Evolutionary conservation across 2,888 invertebrate genomes (phyloP).

Genomic region (Acleris cristana): DNA sequence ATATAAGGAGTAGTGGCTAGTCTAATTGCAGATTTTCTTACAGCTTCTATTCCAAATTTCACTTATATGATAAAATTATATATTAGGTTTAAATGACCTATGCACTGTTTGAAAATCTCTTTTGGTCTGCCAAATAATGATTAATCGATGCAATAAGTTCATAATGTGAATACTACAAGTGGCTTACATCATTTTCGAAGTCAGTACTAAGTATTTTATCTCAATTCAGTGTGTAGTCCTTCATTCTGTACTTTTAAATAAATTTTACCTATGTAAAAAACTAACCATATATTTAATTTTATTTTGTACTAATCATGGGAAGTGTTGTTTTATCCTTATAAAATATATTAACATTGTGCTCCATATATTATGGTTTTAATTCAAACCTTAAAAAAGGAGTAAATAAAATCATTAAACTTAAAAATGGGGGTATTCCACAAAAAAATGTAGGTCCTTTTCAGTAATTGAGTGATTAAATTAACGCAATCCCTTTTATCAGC

Average conservation of each 20-base stretch:
- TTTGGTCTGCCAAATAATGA: conserved; percentile 83
- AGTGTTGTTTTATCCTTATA: conserved; percentile 84
- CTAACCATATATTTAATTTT: conserved; percentile 84
- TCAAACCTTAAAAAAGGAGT: conserved; percentile 42
- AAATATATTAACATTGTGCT: conserved; percentile 85
- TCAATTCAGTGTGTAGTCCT: conserved; percentile 84
- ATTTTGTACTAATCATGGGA: conserved; percentile 85
- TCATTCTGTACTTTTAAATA: conserved; percentile 84
- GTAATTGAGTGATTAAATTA: no score
- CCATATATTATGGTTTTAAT: conserved; percentile 81
- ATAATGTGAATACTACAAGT: conserved; percentile 83
- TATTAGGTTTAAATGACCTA: conserved; percentile 78
- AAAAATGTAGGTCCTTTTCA: background rate
- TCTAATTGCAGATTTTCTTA: conserved; percentile 84
- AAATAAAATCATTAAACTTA: background rate
- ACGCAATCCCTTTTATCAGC: no score
- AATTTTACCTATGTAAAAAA: conserved; percentile 83
- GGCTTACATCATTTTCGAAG: conserved; percentile 82
- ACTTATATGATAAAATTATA: conserved; percentile 71
- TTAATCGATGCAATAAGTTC: conserved; percentile 81
- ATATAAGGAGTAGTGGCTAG: conserved; percentile 82
- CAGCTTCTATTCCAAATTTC: conserved; percentile 83
- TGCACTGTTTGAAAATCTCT: conserved; percentile 84
- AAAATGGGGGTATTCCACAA: background rate
- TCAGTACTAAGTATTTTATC: conserved; percentile 82